A percentile compares a stretch with the other conserved stretches of the same genome.
phyloP scores from a whole-genome alignment of 2,797 vertebrate species.

The Otolemur crassicaudatus region DNA sequence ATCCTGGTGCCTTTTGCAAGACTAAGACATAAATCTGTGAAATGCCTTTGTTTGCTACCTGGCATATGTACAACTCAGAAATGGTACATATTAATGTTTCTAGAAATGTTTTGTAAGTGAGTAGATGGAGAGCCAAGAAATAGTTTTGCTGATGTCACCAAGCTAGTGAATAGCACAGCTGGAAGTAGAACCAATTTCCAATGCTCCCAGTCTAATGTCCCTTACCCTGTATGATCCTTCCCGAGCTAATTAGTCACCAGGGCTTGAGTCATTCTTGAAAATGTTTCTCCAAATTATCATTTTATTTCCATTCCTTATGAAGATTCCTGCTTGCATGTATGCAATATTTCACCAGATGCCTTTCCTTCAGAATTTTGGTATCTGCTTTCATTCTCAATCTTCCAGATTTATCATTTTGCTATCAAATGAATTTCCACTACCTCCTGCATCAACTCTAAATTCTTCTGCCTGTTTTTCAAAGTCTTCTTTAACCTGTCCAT shows the following conservation, averaged over 20 bases:
- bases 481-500: constrained; percentile 8
- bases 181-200: not conserved
- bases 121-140: not conserved
- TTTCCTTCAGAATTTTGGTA: not conserved
- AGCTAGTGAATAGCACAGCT: not conserved
- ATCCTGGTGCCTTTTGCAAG: not conserved
- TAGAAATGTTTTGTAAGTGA: not conserved
- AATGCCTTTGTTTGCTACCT: not conserved
- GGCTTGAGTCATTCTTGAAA: not conserved
- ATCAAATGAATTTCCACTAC: not conserved
- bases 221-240: not conserved
- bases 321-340: not conserved
- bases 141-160: not conserved
- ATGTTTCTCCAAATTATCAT: not conserved
- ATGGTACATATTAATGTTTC: not conserved
- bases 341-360: not conserved
- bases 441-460: not conserved
- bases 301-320: not conserved
- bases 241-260: not conserved
- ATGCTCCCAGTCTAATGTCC: not conserved
- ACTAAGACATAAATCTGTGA: not conserved
- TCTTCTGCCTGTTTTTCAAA: not conserved
- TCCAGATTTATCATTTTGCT: not conserved
- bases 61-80: not conserved
- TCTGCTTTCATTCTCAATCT: not conserved